Base-by-base conservation (phyloP, 2,797 vertebrate genomes). In the Hephaestus fuliginosus region DNA sequence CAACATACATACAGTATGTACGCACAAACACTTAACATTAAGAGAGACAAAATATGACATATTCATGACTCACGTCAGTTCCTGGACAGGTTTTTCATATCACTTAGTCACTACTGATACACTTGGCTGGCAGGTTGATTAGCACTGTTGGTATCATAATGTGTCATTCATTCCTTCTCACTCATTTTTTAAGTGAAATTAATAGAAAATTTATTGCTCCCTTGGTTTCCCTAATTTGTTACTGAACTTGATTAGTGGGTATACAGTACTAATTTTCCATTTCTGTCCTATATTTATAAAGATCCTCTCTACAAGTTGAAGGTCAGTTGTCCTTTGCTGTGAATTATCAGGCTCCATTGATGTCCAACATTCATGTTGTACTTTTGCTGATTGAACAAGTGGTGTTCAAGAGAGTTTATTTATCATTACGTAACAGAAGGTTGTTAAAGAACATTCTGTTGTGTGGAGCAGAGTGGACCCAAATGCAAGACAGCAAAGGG, bases 101-200 rank as follows among this genome's bases (percentile, higher is more conserved):
- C 51, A 75, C 44, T 74, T 30, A 52, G 25, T 74, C 61, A 53
- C 44, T 76, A 52, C 65, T 33, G 69, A 51, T 44, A 49, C 33
- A 55, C 64, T 70, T 10, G 13, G 25, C n/a, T 72, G 53, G 52
- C 56, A 63, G 70, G 53, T 76, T 85, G 64, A 79, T 81, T 72
- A 66, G 65, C 71, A 22, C 43, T 49, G 72, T 17, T 62, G n/a
- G 30, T 41, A 53, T 81, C 76, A 55, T 63, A 53, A 74, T 63
- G 33, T 75, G 53, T 57, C 61, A 74, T 51, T 76, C 22, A 33
- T 55, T 74, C 20, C 10, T 36, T 69, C 28, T 65, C 49, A 30
- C n/a, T 36, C 12, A 25, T 70, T 76, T 51, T 55, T 57, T 22
- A 28, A 30, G n/a, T 53, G 14, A 66, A 65, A 56, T 48, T 4